phyloP scores from a whole-genome alignment of 2,888 invertebrate genomes.

The Nomada fucata region DNA sequence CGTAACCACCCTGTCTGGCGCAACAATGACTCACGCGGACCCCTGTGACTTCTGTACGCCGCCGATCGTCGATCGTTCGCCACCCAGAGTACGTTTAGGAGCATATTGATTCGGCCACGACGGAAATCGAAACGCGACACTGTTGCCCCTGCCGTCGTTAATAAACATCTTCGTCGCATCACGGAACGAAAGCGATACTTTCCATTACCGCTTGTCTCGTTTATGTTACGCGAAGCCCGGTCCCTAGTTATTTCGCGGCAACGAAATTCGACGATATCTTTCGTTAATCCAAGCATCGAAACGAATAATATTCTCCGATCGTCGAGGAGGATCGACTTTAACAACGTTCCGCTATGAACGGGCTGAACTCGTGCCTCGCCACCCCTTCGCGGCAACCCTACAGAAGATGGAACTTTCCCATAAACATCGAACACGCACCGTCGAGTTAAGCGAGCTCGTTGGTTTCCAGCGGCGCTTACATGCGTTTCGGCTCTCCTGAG shows the following conservation, averaged over 20 bases:
- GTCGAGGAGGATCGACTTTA: no score
- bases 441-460: conserved; percentile 25
- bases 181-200: not conserved
- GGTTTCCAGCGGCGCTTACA: conserved; percentile 4
- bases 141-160: not conserved
- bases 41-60: conserved; percentile 71
- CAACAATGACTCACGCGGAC: conserved; percentile 77
- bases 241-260: no score
- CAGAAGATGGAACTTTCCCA: conserved; percentile 14
- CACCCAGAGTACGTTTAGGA: conserved; percentile 34
- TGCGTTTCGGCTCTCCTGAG: conserved; percentile 16
- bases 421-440: conserved; percentile 4
- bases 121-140: not conserved
- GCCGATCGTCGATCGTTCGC: conserved; percentile 64
- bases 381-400: no score
- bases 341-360: not conserved
- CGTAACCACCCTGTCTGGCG: conserved; percentile 74
- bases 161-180: not conserved
- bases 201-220: not conserved
- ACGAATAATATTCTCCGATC: not conserved
- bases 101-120: conserved; percentile 18
- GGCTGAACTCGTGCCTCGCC: not conserved
- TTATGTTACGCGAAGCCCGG: not conserved
- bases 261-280: not conserved
- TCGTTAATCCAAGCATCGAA: not conserved